These are phyloP conservation scores for Sebastes matsubarae DNA, from an alignment of 2,797 vertebrate species.

Conservation along the genomic window DNA sequence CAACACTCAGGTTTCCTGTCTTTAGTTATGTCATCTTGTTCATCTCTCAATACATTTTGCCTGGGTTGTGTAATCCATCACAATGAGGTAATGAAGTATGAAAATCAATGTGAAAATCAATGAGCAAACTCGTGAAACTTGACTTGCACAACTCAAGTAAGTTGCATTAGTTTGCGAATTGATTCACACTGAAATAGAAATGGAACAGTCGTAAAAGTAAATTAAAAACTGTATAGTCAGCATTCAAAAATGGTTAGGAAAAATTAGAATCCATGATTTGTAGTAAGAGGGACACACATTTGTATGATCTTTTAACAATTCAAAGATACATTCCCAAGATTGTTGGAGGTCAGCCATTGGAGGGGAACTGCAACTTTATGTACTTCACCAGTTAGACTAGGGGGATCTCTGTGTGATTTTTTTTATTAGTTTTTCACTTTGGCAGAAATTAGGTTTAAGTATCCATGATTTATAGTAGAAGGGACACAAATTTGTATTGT, in stretches of 20 bases:
- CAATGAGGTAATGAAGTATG: not conserved
- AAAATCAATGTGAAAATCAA: slow-evolving; percentile 16
- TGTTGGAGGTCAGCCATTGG: too few species aligned
- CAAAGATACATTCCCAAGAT: not conserved
- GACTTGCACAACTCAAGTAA: not conserved
- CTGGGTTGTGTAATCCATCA: slow-evolving; percentile 5
- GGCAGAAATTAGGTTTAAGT: too few species aligned
- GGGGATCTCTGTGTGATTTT: not conserved
- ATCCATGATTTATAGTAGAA: too few species aligned
- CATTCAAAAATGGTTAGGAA: not conserved
- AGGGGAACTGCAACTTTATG: not conserved
- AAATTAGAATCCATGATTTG: not conserved
- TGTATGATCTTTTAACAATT: not conserved
- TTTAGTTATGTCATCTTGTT: not conserved
- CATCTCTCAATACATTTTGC: not conserved
- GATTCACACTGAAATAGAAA: not conserved
- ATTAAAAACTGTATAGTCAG: not conserved
- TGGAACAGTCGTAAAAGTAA: not conserved
- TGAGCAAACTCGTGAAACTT: slow-evolving; percentile 9
- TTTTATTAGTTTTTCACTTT: too few species aligned
- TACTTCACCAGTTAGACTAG: not conserved
- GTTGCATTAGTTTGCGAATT: not conserved
- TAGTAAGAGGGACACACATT: not conserved
- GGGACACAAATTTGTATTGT: too few species aligned
- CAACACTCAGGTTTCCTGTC: not conserved